A percentile compares a stretch with the other conserved stretches of the same genome.
These are phyloP conservation scores for Cyphomyrus discorhynchus DNA, from an alignment of 2,113 vertebrate species.

Conservation along the genomic window DNA sequence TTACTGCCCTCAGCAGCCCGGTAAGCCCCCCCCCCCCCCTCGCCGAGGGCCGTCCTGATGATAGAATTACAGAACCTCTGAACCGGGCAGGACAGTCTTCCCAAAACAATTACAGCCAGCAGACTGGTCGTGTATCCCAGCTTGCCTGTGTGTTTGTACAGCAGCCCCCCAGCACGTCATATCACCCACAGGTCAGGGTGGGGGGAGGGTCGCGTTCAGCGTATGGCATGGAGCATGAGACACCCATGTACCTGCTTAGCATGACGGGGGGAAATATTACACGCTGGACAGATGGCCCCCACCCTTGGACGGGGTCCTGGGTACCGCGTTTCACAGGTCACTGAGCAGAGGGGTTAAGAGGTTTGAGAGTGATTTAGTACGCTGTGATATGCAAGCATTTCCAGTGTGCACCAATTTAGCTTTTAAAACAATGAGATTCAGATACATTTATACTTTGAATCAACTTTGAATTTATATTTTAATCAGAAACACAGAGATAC, in stretches of 20 bases:
- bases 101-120: slow-evolving; percentile 62
- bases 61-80: slow-evolving; percentile 61
- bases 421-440: background rate
- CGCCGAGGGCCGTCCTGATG: slow-evolving; percentile 28
- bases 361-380: slow-evolving; percentile 18
- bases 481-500: background rate
- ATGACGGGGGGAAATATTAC: slow-evolving; percentile 70
- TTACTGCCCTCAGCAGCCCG: background rate
- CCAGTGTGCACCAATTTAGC: background rate
- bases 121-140: slow-evolving; percentile 38
- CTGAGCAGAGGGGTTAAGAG: slow-evolving; percentile 18
- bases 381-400: background rate
- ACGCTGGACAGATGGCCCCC: slow-evolving; percentile 68
- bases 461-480: background rate
- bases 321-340: slow-evolving; percentile 45
- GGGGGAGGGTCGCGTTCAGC: slow-evolving; percentile 10
- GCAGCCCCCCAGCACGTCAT: slow-evolving; percentile 39
- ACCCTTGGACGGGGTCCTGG: slow-evolving; percentile 55
- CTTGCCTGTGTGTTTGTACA: slow-evolving; percentile 28
- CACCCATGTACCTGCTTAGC: slow-evolving; percentile 63
- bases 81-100: slow-evolving; percentile 62
- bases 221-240: background rate
- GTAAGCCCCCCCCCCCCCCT: background rate
- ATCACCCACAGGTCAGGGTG: slow-evolving; percentile 37
- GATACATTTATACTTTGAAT: background rate